These are phyloP conservation scores for Sphyrna mokarran DNA, from an alignment of 2,113 vertebrate genomes.

Conservation along the genomic window DNA sequence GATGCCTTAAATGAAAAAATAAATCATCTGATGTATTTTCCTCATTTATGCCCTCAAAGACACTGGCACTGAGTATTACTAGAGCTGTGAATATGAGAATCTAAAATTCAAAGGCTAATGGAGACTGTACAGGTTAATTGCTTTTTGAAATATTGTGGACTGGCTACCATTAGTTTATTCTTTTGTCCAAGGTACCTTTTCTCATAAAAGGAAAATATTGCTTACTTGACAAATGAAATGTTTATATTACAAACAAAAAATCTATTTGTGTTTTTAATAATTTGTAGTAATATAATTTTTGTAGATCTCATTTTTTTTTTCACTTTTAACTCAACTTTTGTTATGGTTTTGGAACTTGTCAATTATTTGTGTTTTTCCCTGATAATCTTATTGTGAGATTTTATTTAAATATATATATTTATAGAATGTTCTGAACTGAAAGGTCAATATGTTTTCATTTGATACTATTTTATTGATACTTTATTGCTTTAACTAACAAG, in stretches of 20 bases:
- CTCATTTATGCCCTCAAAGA: neutral
- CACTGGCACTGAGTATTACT: neutral
- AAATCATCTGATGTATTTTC: neutral
- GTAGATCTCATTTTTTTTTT: neutral
- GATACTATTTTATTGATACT: neutral
- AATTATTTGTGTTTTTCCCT: neutral
- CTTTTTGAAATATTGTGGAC: neutral
- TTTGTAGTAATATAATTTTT: neutral
- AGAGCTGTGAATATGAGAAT: neutral
- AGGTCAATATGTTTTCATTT: conserved; percentile 13
- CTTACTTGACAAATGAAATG: neutral
- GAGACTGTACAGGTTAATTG: neutral
- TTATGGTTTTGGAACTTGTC: neutral
- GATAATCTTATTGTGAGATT: neutral
- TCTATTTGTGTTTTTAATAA: neutral
- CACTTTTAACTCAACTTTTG: neutral
- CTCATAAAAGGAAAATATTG: neutral
- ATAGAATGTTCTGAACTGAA: neutral
- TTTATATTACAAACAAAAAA: neutral
- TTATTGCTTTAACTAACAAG: neutral
- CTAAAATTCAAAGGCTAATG: neutral
- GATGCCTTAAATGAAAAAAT: neutral
- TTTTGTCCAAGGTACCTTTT: neutral
- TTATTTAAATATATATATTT: neutral
- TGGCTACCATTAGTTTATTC: neutral